These are phyloP conservation scores for Marmota flaviventris DNA, from an alignment of 2,113 vertebrate species.

Conservation along the genomic window DNA sequence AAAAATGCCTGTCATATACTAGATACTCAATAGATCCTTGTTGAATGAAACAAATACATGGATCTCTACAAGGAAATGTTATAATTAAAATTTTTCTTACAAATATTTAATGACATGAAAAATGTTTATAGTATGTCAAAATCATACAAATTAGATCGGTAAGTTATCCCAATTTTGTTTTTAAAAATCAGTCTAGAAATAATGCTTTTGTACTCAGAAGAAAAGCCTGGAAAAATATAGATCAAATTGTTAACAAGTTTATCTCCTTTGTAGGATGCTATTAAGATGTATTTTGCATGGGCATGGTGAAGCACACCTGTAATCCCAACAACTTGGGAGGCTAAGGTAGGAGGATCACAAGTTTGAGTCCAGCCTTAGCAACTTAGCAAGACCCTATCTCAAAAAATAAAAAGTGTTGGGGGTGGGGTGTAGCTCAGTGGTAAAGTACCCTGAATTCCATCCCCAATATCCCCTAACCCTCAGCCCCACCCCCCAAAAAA, in stretches of 20 bases:
- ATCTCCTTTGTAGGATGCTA: neutral
- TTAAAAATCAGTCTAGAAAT: neutral
- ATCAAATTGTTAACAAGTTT: neutral
- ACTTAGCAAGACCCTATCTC: too few species aligned
- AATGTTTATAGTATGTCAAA: neutral
- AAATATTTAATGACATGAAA: conserved; percentile 15
- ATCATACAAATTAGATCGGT: neutral
- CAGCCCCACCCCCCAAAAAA: too few species aligned
- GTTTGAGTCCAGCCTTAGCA: too few species aligned
- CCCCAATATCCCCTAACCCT: neutral
- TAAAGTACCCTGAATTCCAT: too few species aligned
- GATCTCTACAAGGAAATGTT: neutral
- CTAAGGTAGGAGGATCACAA: too few species aligned
- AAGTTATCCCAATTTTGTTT: neutral
- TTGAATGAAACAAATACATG: neutral
- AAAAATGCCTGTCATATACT: neutral
- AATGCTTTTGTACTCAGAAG: neutral
- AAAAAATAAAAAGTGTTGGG: too few species aligned
- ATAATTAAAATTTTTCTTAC: conserved; percentile 9
- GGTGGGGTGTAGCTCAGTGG: too few species aligned
- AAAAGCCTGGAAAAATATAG: conserved; percentile 19
- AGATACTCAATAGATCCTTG: neutral
- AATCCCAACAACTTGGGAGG: too few species aligned
- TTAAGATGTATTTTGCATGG: neutral
- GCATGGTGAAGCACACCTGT: too few species aligned